Percentiles rank a stretch among this genome's conserved stretches.
These are phyloP conservation scores for Aphrocallistes beatrix DNA, from an alignment of 37 sponge, comb jelly and placozoan species.

Conservation along the genomic window DNA sequence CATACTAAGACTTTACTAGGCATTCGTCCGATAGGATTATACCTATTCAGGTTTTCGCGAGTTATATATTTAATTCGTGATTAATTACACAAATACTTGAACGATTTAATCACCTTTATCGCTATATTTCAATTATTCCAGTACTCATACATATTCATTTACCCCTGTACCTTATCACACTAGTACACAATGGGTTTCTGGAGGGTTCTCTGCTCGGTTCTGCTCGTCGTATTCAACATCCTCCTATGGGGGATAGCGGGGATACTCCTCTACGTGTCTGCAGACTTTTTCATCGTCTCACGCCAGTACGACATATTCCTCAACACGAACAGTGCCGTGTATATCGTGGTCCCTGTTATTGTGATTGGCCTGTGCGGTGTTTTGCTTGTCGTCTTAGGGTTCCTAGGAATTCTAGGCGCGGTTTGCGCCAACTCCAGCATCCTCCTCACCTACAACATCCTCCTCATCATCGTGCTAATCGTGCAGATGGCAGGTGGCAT, in stretches of 20 bases:
- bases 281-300: neutral
- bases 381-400: neutral
- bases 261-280: neutral
- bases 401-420: neutral
- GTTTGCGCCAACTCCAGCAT: neutral
- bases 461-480: neutral
- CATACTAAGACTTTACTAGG: no score
- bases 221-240: neutral
- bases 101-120: no score
- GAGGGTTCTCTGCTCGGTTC: neutral
- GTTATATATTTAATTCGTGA: no score
- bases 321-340: neutral
- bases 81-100: no score
- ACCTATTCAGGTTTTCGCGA: no score
- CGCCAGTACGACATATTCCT: neutral
- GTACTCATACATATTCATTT: no score
- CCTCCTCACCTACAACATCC: neutral
- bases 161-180: neutral
- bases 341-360: slow-evolving; percentile 13
- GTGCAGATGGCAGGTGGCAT: slow-evolving; percentile 5
- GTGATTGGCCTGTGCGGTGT: neutral
- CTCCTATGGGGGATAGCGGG: neutral
- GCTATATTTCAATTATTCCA: no score
- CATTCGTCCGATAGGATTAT: no score
- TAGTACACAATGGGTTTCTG: neutral